Evolutionary conservation across 2,797 vertebrate genomes (phyloP).

Genomic region (Danio aesculapii): DNA sequence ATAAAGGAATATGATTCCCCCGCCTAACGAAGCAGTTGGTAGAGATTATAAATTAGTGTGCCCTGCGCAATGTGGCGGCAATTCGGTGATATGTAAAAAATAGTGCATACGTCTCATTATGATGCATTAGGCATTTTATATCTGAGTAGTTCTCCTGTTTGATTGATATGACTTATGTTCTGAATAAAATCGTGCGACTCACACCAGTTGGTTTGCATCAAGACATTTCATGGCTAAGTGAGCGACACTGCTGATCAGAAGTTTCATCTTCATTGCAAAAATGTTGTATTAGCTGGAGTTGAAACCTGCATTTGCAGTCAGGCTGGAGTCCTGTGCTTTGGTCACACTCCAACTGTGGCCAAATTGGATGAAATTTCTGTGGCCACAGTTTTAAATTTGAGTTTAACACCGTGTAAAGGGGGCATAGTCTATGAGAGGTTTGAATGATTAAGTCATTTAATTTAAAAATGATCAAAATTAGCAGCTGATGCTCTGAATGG

Average conservation of each 20-base stretch:
- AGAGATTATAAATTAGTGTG: slow-evolving; percentile 52
- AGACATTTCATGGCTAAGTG: slow-evolving; percentile 42
- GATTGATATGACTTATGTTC: slow-evolving; percentile 51
- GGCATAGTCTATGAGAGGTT: slow-evolving; percentile 10
- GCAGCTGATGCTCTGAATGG: background rate
- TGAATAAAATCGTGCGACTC: slow-evolving; percentile 33
- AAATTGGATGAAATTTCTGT: slow-evolving; percentile 27
- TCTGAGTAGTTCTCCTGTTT: slow-evolving; percentile 41
- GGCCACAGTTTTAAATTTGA: slow-evolving; percentile 15
- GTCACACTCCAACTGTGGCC: slow-evolving; percentile 9
- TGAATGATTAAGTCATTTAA: slow-evolving; percentile 32
- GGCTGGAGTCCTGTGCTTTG: slow-evolving; percentile 1
- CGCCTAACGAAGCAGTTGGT: slow-evolving; percentile 62
- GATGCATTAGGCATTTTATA: slow-evolving; percentile 53
- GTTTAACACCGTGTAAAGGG: background rate
- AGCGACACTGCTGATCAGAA: slow-evolving; percentile 18
- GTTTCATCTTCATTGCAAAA: slow-evolving; percentile 39
- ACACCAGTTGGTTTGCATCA: slow-evolving; percentile 12
- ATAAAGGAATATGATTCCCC: slow-evolving; percentile 62
- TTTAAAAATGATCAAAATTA: slow-evolving; percentile 18
- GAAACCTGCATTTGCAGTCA: slow-evolving; percentile 22
- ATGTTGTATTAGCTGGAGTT: slow-evolving; percentile 28
- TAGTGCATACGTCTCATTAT: slow-evolving; percentile 48
- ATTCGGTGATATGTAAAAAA: slow-evolving; percentile 51
- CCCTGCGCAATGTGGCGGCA: slow-evolving; percentile 22